Percentiles rank a stretch among this genome's conserved stretches.
Conservation (phyloP, 2,888 invertebrate species). For the Meganola albula region DNA sequence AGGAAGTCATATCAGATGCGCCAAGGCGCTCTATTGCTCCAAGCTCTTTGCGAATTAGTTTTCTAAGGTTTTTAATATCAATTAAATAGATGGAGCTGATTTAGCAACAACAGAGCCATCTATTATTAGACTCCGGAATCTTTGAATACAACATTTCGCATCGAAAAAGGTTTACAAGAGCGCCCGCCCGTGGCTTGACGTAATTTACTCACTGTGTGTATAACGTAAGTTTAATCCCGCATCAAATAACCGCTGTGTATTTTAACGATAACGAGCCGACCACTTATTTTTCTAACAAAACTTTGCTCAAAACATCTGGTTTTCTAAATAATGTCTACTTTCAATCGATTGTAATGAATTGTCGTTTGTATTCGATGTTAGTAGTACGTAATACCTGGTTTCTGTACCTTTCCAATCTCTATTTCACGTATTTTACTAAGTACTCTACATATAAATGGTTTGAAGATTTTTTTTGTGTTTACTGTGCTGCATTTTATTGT, state of each 20-base stretch:
- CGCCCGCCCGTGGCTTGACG: slow-evolving; percentile 70
- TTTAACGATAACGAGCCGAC: slow-evolving; percentile 61
- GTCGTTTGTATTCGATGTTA: slow-evolving; percentile 58
- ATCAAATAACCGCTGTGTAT: slow-evolving; percentile 68
- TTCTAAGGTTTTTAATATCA: no score
- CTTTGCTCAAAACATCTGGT: slow-evolving; percentile 70
- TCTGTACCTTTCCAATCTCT: slow-evolving; percentile 55
- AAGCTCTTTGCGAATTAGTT: no score
- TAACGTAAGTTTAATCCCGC: slow-evolving; percentile 70
- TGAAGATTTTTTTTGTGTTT: slow-evolving; percentile 72
- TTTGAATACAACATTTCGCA: slow-evolving; percentile 29
- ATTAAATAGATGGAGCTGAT: no score
- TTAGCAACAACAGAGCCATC: no score
- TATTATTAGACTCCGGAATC: no score
- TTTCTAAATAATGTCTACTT: slow-evolving; percentile 45
- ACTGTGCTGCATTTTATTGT: slow-evolving; percentile 77
- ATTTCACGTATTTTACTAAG: slow-evolving; percentile 66
- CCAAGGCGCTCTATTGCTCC: slow-evolving; percentile 45
- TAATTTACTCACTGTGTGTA: slow-evolving; percentile 72
- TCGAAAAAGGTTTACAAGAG: slow-evolving; percentile 37
- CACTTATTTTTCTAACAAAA: slow-evolving; percentile 70
- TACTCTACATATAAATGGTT: slow-evolving; percentile 62
- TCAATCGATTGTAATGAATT: slow-evolving; percentile 44
- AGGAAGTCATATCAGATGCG: slow-evolving; percentile 74
- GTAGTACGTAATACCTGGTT: slow-evolving; percentile 54